phyloP scores from a whole-genome alignment of 2,113 vertebrate species.

The Tragelaphus imberbis region DNA sequence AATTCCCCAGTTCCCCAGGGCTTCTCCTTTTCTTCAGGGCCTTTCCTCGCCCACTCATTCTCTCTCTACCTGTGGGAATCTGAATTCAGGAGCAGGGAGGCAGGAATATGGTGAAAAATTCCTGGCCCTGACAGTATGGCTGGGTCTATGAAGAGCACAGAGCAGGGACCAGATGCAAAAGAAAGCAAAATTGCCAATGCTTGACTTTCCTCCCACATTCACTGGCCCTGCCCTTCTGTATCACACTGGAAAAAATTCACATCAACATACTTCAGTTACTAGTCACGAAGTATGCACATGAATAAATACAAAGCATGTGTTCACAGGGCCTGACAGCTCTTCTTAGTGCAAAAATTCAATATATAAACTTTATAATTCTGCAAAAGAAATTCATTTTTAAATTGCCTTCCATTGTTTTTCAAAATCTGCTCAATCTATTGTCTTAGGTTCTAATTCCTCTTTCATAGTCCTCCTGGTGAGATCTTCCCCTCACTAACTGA shows the following conservation, averaged over 20 bases:
- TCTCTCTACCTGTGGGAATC: background rate
- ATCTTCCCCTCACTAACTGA: background rate
- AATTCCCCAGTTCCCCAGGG: background rate
- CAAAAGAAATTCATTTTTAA: background rate
- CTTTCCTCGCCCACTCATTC: background rate
- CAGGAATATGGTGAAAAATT: background rate
- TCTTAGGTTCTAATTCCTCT: background rate
- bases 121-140: background rate
- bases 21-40: background rate
- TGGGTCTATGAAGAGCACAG: background rate
- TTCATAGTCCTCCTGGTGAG: background rate
- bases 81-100: background rate
- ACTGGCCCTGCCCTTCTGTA: background rate
- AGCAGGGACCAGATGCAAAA: background rate
- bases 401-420: background rate
- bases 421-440: background rate
- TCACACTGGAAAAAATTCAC: background rate
- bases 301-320: background rate
- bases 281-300: background rate
- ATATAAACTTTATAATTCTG: background rate
- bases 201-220: background rate
- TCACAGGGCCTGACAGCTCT: background rate
- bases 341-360: background rate
- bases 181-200: background rate
- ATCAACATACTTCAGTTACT: background rate